These are phyloP conservation scores for Drusus annulatus DNA, from an alignment of 1,140 invertebrate species.

Conservation along the genomic window DNA sequence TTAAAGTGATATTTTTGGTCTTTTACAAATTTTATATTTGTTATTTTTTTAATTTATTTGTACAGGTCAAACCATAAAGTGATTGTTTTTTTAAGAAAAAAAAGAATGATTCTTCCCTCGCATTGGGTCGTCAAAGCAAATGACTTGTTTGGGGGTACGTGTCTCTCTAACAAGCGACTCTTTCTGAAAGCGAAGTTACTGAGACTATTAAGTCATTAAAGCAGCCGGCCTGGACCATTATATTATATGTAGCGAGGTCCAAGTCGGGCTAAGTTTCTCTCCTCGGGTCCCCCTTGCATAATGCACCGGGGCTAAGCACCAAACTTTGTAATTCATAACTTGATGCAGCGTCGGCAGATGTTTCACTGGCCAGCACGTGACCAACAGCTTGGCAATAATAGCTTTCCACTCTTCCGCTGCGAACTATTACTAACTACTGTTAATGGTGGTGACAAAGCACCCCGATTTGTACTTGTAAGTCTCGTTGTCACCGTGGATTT, in stretches of 20 bases:
- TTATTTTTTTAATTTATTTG: too few relatives aligned
- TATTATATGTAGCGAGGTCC: slow-evolving; percentile 47
- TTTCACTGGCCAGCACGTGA: slow-evolving; percentile 54
- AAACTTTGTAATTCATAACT: slow-evolving; percentile 60
- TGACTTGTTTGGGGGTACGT: slow-evolving; percentile 24
- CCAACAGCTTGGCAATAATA: slow-evolving; percentile 48
- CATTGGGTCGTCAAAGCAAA: not conserved
- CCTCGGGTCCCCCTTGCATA: slow-evolving; percentile 49
- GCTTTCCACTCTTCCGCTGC: not conserved
- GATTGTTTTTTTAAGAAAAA: too few relatives aligned
- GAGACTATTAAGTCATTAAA: slow-evolving; percentile 59
- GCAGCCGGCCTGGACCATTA: slow-evolving; percentile 52
- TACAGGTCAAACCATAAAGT: too few relatives aligned
- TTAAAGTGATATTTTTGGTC: too few relatives aligned
- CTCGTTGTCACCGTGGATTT: slow-evolving; percentile 18
- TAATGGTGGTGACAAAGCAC: slow-evolving; percentile 29
- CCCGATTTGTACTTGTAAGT: not conserved
- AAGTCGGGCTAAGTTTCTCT: slow-evolving; percentile 51
- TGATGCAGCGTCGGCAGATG: slow-evolving; percentile 53
- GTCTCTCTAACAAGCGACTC: slow-evolving; percentile 34
- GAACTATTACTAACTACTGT: slow-evolving; percentile 36
- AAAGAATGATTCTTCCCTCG: not conserved
- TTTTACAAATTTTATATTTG: too few relatives aligned
- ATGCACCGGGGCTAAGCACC: slow-evolving; percentile 55
- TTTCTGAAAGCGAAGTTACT: slow-evolving; percentile 52